These are phyloP conservation scores for Brachionus plicatilis DNA, from an alignment of 1,140 invertebrate genomes.

Conservation along the genomic window DNA sequence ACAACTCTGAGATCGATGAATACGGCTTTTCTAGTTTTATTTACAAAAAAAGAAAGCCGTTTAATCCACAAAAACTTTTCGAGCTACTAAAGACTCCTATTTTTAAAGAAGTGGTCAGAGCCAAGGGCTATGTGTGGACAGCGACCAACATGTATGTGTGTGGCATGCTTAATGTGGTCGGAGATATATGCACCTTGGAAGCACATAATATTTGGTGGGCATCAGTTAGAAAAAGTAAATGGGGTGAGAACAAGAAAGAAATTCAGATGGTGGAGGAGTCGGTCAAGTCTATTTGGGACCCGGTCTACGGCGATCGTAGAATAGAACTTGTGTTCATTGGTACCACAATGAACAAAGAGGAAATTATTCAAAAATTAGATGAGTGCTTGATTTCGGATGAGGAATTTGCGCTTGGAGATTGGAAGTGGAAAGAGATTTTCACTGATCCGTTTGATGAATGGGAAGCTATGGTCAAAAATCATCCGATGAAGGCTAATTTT, in stretches of 20 bases:
- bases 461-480: conserved; percentile 1
- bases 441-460: conserved; percentile 35
- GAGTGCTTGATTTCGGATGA: conserved; percentile 32
- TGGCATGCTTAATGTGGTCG: conserved; percentile 34
- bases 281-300: conserved; percentile 4
- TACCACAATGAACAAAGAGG: not conserved
- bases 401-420: conserved; percentile 14
- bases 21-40: conserved; percentile 38
- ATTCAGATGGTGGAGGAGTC: not conserved
- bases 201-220: conserved; percentile 35
- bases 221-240: not conserved
- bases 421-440: conserved; percentile 34
- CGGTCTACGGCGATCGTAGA: conserved; percentile 10
- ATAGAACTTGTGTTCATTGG: conserved; percentile 32
- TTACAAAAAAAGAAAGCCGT: conserved; percentile 36
- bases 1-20: conserved; percentile 8
- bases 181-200: conserved; percentile 12
- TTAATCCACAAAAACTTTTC: conserved; percentile 34
- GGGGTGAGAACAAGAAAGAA: conserved; percentile 32
- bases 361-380: conserved; percentile 14
- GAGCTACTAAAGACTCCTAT: not conserved
- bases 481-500: conserved; percentile 34
- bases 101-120: conserved; percentile 27
- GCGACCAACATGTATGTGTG: conserved; percentile 29
- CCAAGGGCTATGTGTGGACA: conserved; percentile 18